phyloP scores from a whole-genome alignment of 2,888 invertebrate species.

The Cyaniris semiargus region DNA sequence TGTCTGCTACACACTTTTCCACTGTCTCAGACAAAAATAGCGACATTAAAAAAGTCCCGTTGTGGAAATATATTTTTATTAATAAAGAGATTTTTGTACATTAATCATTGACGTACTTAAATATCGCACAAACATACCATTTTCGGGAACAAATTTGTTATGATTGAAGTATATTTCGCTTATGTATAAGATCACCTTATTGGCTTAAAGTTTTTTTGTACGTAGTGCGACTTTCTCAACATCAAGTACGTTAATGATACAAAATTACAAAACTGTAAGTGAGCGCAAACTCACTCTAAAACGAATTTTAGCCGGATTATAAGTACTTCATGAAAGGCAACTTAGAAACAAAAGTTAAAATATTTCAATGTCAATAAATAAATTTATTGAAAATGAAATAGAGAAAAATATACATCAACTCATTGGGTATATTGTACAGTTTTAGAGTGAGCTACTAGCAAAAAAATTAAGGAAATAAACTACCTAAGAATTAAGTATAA shows the following conservation, averaged over 20 bases:
- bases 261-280: neutral
- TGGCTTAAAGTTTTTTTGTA: neutral
- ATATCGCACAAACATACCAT: neutral
- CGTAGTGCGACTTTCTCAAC: neutral
- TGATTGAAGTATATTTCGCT: too few relatives aligned
- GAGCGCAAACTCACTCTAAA: constrained; percentile 17
- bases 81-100: neutral
- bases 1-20: neutral
- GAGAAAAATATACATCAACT: neutral
- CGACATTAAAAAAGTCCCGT: too few relatives aligned
- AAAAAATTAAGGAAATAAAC: constrained; percentile 5
- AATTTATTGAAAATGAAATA: neutral
- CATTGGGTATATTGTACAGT: neutral
- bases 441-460: constrained; percentile 24
- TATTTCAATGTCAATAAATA: neutral
- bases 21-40: neutral
- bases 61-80: too few relatives aligned
- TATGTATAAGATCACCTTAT: too few relatives aligned
- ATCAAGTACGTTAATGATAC: neutral
- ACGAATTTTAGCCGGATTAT: neutral
- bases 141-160: too few relatives aligned
- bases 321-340: neutral
- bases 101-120: neutral
- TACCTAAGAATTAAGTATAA: constrained; percentile 25
- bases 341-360: neutral